Evolutionary conservation across 2,797 vertebrate genomes (phyloP).

Genomic region (Hirundo rustica): DNA sequence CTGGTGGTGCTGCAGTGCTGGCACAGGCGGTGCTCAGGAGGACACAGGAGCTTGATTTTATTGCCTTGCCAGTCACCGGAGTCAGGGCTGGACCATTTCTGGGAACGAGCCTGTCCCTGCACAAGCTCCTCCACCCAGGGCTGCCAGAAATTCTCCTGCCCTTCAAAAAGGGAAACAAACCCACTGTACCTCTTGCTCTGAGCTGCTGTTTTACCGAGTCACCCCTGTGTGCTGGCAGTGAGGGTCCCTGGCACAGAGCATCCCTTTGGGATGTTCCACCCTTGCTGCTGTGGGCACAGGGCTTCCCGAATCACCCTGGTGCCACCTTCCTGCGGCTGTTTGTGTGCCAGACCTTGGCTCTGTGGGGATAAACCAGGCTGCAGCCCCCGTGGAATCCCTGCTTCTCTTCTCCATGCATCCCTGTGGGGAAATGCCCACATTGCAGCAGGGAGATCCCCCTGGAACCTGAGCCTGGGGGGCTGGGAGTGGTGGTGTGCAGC

Average conservation of each 20-base stretch:
- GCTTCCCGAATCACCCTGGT: too few relatives aligned
- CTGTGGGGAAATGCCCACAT: fast-evolving
- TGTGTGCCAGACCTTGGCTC: fast-evolving
- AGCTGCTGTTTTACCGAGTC: background rate
- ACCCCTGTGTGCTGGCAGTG: fast-evolving
- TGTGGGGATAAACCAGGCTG: background rate
- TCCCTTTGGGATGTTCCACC: background rate
- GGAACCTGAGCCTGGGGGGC: fast-evolving
- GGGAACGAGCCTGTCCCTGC: background rate
- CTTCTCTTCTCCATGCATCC: fast-evolving
- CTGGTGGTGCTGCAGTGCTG: background rate
- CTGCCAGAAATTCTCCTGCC: background rate
- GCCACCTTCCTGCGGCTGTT: fast-evolving
- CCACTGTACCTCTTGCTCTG: background rate
- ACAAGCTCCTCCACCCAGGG: background rate
- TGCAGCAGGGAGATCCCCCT: fast-evolving
- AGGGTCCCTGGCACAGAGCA: fast-evolving
- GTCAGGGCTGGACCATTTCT: background rate
- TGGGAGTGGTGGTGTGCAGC: fast-evolving
- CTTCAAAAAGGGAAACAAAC: background rate
- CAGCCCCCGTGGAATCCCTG: fast-evolving
- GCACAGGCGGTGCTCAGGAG: background rate
- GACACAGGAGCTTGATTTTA: background rate
- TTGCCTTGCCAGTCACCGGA: background rate
- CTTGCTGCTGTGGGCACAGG: background rate